These are phyloP conservation scores for Neofelis nebulosa DNA, from an alignment of 2,113 vertebrate species.

Conservation along the genomic window DNA sequence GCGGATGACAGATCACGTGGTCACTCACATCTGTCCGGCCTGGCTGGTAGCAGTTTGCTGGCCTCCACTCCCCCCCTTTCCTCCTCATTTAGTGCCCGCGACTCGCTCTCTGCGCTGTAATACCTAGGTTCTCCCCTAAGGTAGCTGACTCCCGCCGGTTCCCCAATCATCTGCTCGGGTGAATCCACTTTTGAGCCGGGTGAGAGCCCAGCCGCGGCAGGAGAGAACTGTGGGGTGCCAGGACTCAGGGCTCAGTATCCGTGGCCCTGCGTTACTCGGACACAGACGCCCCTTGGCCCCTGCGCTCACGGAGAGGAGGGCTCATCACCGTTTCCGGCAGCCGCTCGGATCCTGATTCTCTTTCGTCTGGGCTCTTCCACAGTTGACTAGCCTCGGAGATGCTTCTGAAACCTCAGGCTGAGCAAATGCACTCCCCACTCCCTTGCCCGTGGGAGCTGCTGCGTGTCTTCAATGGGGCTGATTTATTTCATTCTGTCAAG, in stretches of 20 bases:
- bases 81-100: neutral
- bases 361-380: neutral
- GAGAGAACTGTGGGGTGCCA: neutral
- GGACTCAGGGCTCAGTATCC: neutral
- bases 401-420: neutral
- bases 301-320: fast-evolving
- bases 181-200: neutral
- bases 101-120: neutral
- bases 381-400: neutral
- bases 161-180: neutral
- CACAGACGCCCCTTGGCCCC: fast-evolving
- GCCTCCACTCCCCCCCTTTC: neutral
- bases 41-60: neutral
- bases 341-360: neutral
- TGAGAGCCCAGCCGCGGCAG: neutral
- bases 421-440: neutral
- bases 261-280: neutral
- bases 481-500: conserved; percentile 48
- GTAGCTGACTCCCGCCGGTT: neutral
- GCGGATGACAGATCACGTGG: neutral
- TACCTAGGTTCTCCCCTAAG: neutral
- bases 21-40: neutral
- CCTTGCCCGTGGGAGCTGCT: neutral
- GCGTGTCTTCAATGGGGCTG: neutral
- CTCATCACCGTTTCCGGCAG: neutral